Base-by-base conservation (phyloP, 2,888 invertebrate genomes). In the Polyommatus icarus region DNA sequence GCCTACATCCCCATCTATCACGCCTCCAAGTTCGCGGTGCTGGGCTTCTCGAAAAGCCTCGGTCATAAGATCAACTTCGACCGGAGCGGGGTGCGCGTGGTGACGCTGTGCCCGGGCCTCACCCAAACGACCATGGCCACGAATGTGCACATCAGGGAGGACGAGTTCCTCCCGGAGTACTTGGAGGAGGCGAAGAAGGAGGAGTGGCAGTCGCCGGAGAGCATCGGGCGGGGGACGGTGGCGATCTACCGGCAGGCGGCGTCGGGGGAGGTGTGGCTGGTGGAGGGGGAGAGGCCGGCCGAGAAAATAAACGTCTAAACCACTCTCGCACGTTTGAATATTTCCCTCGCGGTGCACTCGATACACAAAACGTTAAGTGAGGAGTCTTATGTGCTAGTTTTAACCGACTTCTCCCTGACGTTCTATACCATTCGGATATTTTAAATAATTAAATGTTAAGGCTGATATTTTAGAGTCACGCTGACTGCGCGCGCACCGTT, bases 21-120 rank as follows among this genome's bases (percentile, higher is more conserved):
- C 1, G 94, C 94, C 1, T 95, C 95, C 0, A 95, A 95, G 84
- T 93, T 90, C 80, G 93, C 93, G 40, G 91, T 95, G 6, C 84
- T 91, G 76, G 94, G 94, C 18, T 86, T 95, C 76, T 89, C 90
- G 50, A 88, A 89, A 78, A 91, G 92, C 7, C 76, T 93, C 86
- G 84, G 94, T 82, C 82, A 89, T 82, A 83, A 83, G 80, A 87
- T 84, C 73, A 92, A 94, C 79, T 91, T 83, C 77, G 87, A 88
- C 7, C 86, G 87, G 76, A 91, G 89, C 6, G 92, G 93, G 1
- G 93, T 95, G 3, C 89, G 92, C 75, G 87, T 94, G 36, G 84
- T 93, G 29, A 89, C 89, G 0, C 81, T 94, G 46, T 94, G 93
- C 79, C 92, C 85, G 20, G 93, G 93, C 12, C 86, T 92, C 15